These are phyloP conservation scores for Xiphydria camelus DNA, from an alignment of 2,888 invertebrate genomes.

Conservation along the genomic window DNA sequence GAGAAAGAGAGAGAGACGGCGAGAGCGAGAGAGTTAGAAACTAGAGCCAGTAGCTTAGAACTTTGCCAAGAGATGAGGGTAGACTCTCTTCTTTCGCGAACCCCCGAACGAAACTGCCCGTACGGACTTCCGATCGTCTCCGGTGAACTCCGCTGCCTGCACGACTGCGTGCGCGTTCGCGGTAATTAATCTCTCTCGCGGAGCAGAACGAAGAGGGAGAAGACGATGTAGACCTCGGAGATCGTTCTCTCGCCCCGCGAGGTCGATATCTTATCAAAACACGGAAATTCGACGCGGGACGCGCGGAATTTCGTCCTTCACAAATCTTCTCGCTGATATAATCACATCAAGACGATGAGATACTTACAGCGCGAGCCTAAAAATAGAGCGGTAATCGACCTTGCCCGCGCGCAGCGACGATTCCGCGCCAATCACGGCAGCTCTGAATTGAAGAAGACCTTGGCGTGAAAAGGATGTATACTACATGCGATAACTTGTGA, in stretches of 20 bases:
- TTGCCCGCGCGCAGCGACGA: background rate
- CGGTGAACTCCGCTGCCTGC: background rate
- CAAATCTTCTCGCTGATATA: too few species aligned
- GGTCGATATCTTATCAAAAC: too few species aligned
- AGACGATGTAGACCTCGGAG: background rate
- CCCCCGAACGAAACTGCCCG: background rate
- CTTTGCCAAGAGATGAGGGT: background rate
- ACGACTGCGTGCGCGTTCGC: background rate
- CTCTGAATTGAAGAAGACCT: too few species aligned
- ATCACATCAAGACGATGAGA: too few species aligned
- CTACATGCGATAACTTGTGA: constrained; percentile 1
- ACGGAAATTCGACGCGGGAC: background rate
- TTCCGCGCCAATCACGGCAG: too few species aligned
- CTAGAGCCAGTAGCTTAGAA: background rate
- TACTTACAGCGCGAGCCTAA: background rate
- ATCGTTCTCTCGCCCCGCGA: background rate
- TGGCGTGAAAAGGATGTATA: constrained; percentile 17
- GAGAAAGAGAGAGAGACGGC: too few species aligned
- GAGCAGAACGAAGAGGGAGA: background rate
- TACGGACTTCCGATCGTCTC: background rate
- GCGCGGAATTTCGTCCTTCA: too few species aligned
- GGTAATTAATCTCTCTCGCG: background rate
- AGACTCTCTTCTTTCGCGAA: background rate
- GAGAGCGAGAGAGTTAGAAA: too few species aligned
- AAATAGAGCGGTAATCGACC: background rate